Evolutionary conservation across 1,140 invertebrate species (phyloP).

Genomic region (Drosophila athabasca): DNA sequence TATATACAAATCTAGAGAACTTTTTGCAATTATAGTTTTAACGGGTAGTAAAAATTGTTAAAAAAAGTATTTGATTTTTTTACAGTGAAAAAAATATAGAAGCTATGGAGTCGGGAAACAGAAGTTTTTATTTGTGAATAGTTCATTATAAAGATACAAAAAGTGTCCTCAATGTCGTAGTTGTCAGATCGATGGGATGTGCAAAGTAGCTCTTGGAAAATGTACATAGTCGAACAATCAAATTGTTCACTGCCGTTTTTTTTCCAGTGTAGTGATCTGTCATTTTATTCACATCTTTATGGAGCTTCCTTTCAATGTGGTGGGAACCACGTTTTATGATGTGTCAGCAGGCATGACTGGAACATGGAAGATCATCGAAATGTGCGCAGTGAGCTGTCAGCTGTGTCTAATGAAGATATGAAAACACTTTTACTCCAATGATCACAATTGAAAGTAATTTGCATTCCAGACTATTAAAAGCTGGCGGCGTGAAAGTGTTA

Average conservation of each 20-base stretch:
- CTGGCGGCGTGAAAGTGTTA: conserved; percentile 45
- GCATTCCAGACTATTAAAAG: conserved; percentile 37
- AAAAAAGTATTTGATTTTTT: no score
- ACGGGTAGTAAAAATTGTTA: no score
- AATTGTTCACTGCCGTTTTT: not conserved
- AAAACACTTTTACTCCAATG: conserved; percentile 67
- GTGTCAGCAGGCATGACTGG: conserved; percentile 6
- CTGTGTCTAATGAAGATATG: conserved; percentile 63
- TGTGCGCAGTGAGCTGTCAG: conserved; percentile 52
- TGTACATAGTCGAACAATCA: not conserved
- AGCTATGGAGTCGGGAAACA: not conserved
- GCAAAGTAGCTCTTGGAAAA: no score
- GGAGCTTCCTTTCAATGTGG: not conserved
- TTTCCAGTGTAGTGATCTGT: not conserved
- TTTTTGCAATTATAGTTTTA: no score
- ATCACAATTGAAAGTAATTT: conserved; percentile 72
- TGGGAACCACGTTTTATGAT: not conserved
- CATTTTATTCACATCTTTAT: no score
- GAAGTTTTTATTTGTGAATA: not conserved
- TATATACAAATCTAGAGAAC: no score
- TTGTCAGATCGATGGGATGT: no score
- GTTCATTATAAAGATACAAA: no score
- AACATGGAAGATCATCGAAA: conserved; percentile 31
- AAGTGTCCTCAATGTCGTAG: no score
- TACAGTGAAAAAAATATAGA: no score